Base-by-base conservation (phyloP, 2,113 vertebrate genomes). In the Urocolius indicus region DNA sequence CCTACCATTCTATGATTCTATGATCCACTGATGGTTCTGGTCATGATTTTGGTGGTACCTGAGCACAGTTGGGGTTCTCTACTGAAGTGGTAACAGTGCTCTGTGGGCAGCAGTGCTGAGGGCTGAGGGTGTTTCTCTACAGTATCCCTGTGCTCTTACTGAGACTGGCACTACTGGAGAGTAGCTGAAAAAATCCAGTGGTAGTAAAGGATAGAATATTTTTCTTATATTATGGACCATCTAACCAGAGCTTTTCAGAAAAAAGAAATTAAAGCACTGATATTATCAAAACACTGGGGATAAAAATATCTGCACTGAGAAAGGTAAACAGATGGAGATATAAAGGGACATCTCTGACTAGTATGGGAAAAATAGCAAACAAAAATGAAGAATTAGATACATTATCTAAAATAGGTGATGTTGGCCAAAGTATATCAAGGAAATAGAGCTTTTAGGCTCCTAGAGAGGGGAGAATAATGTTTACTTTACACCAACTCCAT, bases 71-170 rank as follows among this genome's bases (percentile, higher is more conserved):
- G 2, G 38, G 54, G 22, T 49, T 10, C 18, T 59, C 20, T 46
- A 41, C 36, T 22, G 51, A 21, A 34, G 57, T 61, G 48, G 10
- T 46, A 67, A 12, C 11, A 36, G 34, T 11, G 17, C 45, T 38
- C 23, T 27, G 63, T 0, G 1, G 57, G 49, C 49, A 58, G 61
- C 1, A 1, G 30, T 26, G 15, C 48, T 2, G 1, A 24, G 18
- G 48, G 16, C 55, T 68, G 80, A 52, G 38, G 12, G 22, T 34
- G 7, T 55, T 62, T 66, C 48, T 46, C 7, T 69, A 8, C 49
- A 79, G 49, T 16, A 13, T 19, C 4, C 2, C 10, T 32, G 16
- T 54, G 19, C 22, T 49, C n/a, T 36, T 57, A 41, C 0, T 57
- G 32, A 32, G 32, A n/a, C 45, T 49, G 45, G 46, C 24, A 16